Conservation (phyloP, 1,140 invertebrate genomes). For the Drosophila kikkawai region DNA sequence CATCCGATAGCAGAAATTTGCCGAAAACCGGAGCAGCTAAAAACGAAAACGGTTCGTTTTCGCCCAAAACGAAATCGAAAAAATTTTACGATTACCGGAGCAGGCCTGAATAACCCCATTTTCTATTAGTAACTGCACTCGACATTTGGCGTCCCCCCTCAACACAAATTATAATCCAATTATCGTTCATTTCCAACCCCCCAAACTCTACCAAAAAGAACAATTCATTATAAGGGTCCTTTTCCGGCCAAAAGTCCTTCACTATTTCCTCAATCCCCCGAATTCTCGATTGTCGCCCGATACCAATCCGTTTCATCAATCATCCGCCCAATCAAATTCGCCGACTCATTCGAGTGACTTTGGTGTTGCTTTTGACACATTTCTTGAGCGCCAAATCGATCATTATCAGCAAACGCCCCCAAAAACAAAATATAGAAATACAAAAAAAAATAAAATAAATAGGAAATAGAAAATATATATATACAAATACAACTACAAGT, state of each 20-base stretch:
- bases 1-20: too few relatives aligned
- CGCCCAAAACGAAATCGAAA: too few relatives aligned
- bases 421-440: slow-evolving; percentile 27
- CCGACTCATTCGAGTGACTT: slow-evolving; percentile 57
- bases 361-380: slow-evolving; percentile 76
- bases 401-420: slow-evolving; percentile 62
- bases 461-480: too few relatives aligned
- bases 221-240: slow-evolving; percentile 48
- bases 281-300: slow-evolving; percentile 3
- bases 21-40: too few relatives aligned
- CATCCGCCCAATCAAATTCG: slow-evolving; percentile 49
- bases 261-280: slow-evolving; percentile 9
- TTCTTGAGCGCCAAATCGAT: slow-evolving; percentile 69
- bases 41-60: too few relatives aligned
- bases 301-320: slow-evolving; percentile 43
- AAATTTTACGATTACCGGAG: too few relatives aligned
- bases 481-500: neutral
- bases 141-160: slow-evolving; percentile 7
- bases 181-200: slow-evolving; percentile 21
- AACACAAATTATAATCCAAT: slow-evolving; percentile 45
- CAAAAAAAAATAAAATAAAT: neutral
- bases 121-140: slow-evolving; percentile 13
- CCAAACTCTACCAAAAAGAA: neutral
- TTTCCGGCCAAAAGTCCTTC: slow-evolving; percentile 31
- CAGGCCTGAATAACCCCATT: too few relatives aligned